These are phyloP conservation scores for Gambusia holbrooki DNA, from an alignment of 2,113 vertebrate species.

Conservation along the genomic window DNA sequence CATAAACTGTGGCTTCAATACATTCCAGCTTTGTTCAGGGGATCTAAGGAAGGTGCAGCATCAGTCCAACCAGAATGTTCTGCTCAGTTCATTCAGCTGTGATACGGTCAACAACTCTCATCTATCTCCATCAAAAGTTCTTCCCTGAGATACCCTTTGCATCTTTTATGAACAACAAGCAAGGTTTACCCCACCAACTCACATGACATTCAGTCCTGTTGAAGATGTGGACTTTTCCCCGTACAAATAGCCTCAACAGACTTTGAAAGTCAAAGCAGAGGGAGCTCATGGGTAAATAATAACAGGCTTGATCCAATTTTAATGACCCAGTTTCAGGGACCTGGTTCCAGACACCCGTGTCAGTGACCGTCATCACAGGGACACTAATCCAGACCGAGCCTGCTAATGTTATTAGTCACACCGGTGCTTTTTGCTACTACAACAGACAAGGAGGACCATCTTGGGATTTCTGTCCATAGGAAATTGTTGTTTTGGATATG, in stretches of 20 bases:
- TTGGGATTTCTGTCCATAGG: background rate
- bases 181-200: background rate
- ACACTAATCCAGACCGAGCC: slow-evolving; percentile 8
- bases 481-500: background rate
- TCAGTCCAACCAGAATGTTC: background rate
- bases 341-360: background rate
- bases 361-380: background rate
- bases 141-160: background rate
- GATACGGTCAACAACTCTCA: background rate
- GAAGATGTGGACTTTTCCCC: background rate
- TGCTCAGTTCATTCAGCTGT: background rate
- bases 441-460: background rate
- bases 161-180: background rate
- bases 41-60: background rate
- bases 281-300: background rate
- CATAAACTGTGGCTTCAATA: background rate
- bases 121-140: background rate
- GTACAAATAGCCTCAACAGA: background rate
- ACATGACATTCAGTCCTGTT: background rate
- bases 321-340: background rate
- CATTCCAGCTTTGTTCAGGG: too few species aligned
- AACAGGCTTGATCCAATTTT: background rate
- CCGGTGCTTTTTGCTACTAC: background rate
- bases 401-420: slow-evolving; percentile 1
- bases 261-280: slow-evolving; percentile 1